Conservation (phyloP, 1,140 invertebrate genomes). For the Danaus plexippus region DNA sequence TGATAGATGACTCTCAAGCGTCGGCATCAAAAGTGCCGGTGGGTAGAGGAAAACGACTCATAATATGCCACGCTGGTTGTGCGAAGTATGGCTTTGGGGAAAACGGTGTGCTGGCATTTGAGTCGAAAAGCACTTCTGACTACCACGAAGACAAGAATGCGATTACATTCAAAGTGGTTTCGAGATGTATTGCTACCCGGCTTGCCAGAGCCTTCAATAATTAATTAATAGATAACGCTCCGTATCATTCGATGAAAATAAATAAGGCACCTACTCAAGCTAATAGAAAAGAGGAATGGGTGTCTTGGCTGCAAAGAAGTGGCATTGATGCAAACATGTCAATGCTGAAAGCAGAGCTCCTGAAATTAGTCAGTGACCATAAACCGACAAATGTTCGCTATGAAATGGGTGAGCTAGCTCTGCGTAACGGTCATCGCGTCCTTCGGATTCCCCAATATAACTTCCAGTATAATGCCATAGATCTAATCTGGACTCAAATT, state of each 20-base stretch:
- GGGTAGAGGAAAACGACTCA: slow-evolving; percentile 22
- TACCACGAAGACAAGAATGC: slow-evolving; percentile 20
- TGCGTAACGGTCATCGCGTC: not conserved
- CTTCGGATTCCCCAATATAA: slow-evolving; percentile 5
- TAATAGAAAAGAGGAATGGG: not conserved
- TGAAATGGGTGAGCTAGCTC: slow-evolving; percentile 2
- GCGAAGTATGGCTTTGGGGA: slow-evolving; percentile 11
- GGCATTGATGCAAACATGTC: too few species aligned
- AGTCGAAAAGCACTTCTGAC: slow-evolving; percentile 13
- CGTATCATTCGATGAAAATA: not conserved
- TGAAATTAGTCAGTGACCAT: too few species aligned
- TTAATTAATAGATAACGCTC: not conserved
- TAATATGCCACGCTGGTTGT: slow-evolving; percentile 26
- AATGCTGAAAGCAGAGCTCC: too few species aligned
- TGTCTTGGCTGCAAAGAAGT: not conserved
- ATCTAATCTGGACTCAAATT: slow-evolving; percentile 5
- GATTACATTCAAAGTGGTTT: slow-evolving; percentile 8
- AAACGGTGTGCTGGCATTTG: slow-evolving; percentile 9
- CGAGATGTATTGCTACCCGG: slow-evolving; percentile 8
- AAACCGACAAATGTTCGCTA: not conserved
- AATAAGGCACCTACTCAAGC: not conserved
- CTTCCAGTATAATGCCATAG: slow-evolving; percentile 9
- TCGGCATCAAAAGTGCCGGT: slow-evolving; percentile 21
- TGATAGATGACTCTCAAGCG: slow-evolving; percentile 20
- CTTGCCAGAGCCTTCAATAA: slow-evolving; percentile 9